These are phyloP conservation scores for Wiebesia pumilae DNA, from an alignment of 1,140 invertebrate species.

Conservation along the genomic window DNA sequence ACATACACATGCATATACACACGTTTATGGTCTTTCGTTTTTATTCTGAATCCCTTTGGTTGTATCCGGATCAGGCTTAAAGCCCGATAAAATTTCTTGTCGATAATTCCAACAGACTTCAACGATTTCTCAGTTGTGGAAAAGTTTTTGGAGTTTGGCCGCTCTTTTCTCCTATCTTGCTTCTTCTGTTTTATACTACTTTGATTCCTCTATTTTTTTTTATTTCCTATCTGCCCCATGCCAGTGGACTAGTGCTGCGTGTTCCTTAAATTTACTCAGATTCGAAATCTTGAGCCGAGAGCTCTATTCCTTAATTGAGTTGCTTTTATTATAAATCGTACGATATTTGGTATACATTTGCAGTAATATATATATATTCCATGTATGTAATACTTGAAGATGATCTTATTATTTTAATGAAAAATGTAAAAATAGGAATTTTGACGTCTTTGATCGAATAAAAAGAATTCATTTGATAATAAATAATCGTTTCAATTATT, in stretches of 20 bases:
- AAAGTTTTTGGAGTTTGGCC: conserved; percentile 56
- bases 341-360: neutral
- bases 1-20: neutral
- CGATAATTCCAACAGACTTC: conserved; percentile 59
- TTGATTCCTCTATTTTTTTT: neutral
- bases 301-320: conserved; percentile 35
- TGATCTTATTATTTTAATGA: too few relatives aligned
- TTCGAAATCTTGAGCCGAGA: neutral
- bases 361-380: neutral
- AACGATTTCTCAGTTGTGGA: conserved; percentile 53
- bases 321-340: conserved; percentile 23
- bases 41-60: conserved; percentile 54
- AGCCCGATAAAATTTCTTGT: conserved; percentile 60
- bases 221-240: conserved; percentile 12
- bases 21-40: conserved; percentile 12
- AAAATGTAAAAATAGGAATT: too few relatives aligned
- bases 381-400: too few relatives aligned
- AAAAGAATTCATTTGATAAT: too few relatives aligned
- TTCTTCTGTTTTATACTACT: conserved; percentile 33
- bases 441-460: too few relatives aligned
- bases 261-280: conserved; percentile 16
- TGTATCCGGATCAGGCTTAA: conserved; percentile 61
- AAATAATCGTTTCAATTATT: too few relatives aligned
- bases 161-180: conserved; percentile 47
- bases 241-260: neutral